Conservation (phyloP, 1,140 invertebrate genomes). For the Leptonema lineaticorne region DNA sequence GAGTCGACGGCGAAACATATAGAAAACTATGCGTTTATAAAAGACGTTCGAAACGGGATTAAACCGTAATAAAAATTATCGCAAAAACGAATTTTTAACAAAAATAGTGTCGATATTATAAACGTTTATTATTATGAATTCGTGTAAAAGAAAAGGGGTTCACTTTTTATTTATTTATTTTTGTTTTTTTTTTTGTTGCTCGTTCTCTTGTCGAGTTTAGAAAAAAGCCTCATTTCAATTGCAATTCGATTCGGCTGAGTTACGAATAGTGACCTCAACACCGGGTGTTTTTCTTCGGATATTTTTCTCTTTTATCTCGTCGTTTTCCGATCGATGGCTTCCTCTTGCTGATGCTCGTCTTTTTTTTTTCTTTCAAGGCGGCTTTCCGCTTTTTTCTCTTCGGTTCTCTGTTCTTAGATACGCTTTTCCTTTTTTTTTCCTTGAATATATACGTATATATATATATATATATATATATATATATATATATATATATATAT, state of each 20-base stretch:
- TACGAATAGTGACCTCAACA: constrained; percentile 18
- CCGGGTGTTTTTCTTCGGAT: constrained; percentile 11
- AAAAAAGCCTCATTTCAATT: constrained; percentile 5
- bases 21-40: too few relatives aligned
- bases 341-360: constrained; percentile 14
- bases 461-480: too few relatives aligned
- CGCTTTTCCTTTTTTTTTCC: too few relatives aligned
- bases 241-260: background rate
- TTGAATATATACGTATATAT: too few relatives aligned
- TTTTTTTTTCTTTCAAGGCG: background rate
- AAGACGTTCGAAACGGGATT: too few relatives aligned
- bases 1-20: background rate
- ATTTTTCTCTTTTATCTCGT: constrained; percentile 25
- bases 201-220: background rate
- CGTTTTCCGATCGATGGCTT: constrained; percentile 23
- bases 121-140: too few relatives aligned
- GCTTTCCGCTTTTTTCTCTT: constrained; percentile 11
- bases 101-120: too few relatives aligned
- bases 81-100: too few relatives aligned
- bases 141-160: background rate
- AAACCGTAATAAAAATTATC: too few relatives aligned
- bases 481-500: too few relatives aligned
- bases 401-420: background rate
- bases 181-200: background rate
- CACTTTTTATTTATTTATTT: too few relatives aligned